These are phyloP conservation scores for Drosophila parvula DNA, from an alignment of 1,140 invertebrate species.

Conservation along the genomic window DNA sequence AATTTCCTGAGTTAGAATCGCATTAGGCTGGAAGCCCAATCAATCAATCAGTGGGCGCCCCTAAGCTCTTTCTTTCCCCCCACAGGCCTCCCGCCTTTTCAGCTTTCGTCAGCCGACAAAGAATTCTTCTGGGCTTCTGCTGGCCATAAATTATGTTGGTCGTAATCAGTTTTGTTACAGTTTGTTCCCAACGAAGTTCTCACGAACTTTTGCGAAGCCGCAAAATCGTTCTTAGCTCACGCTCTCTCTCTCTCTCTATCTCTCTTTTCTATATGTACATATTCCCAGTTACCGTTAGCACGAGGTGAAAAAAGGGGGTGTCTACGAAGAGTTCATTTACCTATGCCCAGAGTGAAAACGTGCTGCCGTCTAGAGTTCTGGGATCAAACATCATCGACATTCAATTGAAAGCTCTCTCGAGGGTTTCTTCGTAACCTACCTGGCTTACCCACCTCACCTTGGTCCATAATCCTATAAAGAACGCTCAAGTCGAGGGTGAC, in stretches of 20 bases:
- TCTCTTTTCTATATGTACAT: not conserved
- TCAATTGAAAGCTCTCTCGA: slow-evolving; percentile 21
- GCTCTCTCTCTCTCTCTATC: not conserved
- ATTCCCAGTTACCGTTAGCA: slow-evolving; percentile 65
- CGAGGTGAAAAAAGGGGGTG: slow-evolving; percentile 30
- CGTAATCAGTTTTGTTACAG: slow-evolving; percentile 80
- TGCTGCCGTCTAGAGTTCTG: slow-evolving; percentile 37
- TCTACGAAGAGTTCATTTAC: slow-evolving; percentile 64
- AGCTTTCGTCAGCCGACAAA: slow-evolving; percentile 31
- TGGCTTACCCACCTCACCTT: slow-evolving; percentile 8
- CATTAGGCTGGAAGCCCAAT: slow-evolving; percentile 54
- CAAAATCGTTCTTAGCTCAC: slow-evolving; percentile 35
- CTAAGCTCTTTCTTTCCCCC: not conserved
- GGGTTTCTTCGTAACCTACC: slow-evolving; percentile 6
- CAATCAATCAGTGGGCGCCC: slow-evolving; percentile 60
- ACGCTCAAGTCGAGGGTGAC: slow-evolving; percentile 14
- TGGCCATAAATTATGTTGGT: slow-evolving; percentile 71
- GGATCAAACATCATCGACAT: slow-evolving; percentile 47
- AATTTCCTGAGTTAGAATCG: slow-evolving; percentile 34
- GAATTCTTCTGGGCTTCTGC: slow-evolving; percentile 60
- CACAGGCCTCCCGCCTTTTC: not conserved
- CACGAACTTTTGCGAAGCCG: slow-evolving; percentile 63
- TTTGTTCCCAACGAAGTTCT: slow-evolving; percentile 58
- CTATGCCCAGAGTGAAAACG: slow-evolving; percentile 56
- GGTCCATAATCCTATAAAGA: slow-evolving; percentile 37